Base-by-base conservation (phyloP, 2,888 invertebrate species). In the Dynastes maya region DNA sequence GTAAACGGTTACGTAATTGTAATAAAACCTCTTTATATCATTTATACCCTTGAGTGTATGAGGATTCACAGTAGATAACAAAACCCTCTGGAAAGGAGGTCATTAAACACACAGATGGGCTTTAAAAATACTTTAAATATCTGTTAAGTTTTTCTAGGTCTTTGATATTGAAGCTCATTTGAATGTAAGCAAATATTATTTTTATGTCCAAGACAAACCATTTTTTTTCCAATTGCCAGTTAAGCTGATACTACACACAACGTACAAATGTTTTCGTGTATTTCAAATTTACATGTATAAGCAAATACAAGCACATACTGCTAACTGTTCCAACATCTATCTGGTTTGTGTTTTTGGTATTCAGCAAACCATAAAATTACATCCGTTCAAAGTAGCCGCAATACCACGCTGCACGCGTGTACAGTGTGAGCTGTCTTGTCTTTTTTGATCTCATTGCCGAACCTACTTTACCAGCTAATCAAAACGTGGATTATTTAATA, bases 401-500 rank as follows among this genome's bases (percentile, higher is more conserved):
- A 27, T 27, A 29, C 27, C 65, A 40, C 29, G 76, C 51, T 76
- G 51, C 51, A 76, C 22, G 65, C 45, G 45, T 45, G 11, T 58
- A 58, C 22, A 58, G 29, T 22, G 27, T 27, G 68, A 2, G 27
- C 49, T 51, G 11, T 51, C 49, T 27, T 68, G 29, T 51, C 68
- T 49, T 68, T 29, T 68, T 68, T 45, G 22, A 16, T 67, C 22
- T 45, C 22, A 40, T 22, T 45, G 40, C 45, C 40, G 55, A 8
- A 67, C 45, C 45, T 67, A 40, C 49, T 75, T 63, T 75, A 63
- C 63, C 45, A 45, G 45, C 63, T 75, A 58, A 75, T 75, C 75
- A 63, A 75, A 75, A 75, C 61, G 45, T 75, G 53, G 64, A 76
- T 76, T 76, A 76, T 76, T 76, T 76, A 76, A 51, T 27, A 63